A percentile compares a stretch with the other conserved stretches of the same genome.
These are phyloP conservation scores for Galeruca laticollis DNA, from an alignment of 2,888 invertebrate genomes.

Conservation along the genomic window DNA sequence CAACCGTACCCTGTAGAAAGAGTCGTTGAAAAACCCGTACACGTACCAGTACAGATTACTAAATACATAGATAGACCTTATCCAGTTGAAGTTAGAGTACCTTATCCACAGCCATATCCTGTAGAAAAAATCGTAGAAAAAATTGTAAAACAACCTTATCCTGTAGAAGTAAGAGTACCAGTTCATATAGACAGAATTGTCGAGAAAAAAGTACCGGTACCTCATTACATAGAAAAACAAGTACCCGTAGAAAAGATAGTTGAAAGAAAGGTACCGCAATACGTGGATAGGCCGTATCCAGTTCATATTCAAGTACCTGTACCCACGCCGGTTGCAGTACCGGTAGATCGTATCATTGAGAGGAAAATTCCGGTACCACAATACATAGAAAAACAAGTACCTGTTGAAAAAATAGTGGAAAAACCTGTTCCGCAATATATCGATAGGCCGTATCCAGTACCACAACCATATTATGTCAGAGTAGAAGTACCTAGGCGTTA, in stretches of 20 bases:
- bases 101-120: conserved; percentile 62
- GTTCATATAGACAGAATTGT: conserved; percentile 69
- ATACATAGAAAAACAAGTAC: conserved; percentile 66
- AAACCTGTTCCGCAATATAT: conserved; percentile 55
- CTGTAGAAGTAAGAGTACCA: conserved; percentile 38
- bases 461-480: conserved; percentile 45
- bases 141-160: conserved; percentile 52
- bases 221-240: conserved; percentile 68
- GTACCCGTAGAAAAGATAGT: conserved; percentile 69
- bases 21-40: conserved; percentile 67
- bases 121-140: conserved; percentile 64
- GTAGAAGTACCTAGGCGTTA: conserved; percentile 42
- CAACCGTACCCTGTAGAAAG: conserved; percentile 58
- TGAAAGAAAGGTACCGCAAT: conserved; percentile 68
- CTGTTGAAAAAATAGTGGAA: conserved; percentile 63
- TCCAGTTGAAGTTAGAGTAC: conserved; percentile 62
- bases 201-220: conserved; percentile 65
- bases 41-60: conserved; percentile 69
- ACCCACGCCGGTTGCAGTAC: conserved; percentile 66
- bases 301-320: conserved; percentile 59
- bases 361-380: conserved; percentile 68
- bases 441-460: conserved; percentile 51
- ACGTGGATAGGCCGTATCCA: conserved; percentile 66
- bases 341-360: conserved; percentile 67
- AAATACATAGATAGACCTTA: conserved; percentile 69